Evolutionary conservation across 1,140 invertebrate species (phyloP), one percentile per base, ranked within the genome.

Genomic region (Heliconius nattereri): DNA sequence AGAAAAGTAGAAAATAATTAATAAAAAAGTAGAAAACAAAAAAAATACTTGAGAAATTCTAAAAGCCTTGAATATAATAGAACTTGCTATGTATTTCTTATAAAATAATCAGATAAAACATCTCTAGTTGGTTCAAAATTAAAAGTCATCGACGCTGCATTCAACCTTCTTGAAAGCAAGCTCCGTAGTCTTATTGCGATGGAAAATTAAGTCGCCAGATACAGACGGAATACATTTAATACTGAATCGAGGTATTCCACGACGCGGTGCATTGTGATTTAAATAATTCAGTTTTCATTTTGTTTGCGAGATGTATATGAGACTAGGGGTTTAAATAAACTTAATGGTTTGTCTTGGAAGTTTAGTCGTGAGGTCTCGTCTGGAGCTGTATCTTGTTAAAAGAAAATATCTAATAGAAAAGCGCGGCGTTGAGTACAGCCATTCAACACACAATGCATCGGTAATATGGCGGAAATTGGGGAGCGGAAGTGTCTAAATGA

Each of bases 81-180:
- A 66, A 66, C 1, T 13, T 11, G 3, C 60, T 52, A 19, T 19
- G 5, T 52, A n/a, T 66, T 66, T 5, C 11, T 16, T 66, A 66
- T 66, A 29, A 29, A 66, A 66, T 66, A 66, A 66, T 29, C 60
- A 26, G 13, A 66, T 66, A 66, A 13, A 66, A 29, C 13, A 66
- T 66, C 26, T 66, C 60, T 13, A 66, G 23, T 13, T 66, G 60
- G 26, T 66, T 16, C n/a, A 66, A 66, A 66, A 66, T 66, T 66
- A 66, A 66, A 66, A 66, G 60, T 66, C 60, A 66, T 66, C 60
- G 26, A 66, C 60, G 60, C 60, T 66, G 60, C 26, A 66, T 66
- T 66, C 60, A 66, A 29, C 60, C 60, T 66, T 66, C 60, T 66
- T 66, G 60, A 66, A 19, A 66, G 60, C 60, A 16, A 66, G 6